phyloP scores from a whole-genome alignment of 2,888 invertebrate genomes.

The Antheraea yamamai region DNA sequence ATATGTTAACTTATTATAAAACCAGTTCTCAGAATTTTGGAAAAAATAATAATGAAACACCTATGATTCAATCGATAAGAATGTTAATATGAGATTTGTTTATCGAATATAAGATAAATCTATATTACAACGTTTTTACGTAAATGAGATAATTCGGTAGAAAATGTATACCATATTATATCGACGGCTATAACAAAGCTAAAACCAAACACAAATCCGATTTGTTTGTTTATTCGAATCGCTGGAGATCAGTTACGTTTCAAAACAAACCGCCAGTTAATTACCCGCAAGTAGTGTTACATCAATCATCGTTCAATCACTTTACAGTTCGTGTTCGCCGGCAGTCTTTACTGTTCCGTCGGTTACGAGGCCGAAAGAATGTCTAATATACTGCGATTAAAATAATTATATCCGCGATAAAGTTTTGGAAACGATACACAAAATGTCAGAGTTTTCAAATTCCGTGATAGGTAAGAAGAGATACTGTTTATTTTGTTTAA shows the following conservation, averaged over 20 bases:
- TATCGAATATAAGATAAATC: not conserved
- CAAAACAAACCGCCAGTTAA: conserved; percentile 10
- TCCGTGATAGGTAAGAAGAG: not conserved
- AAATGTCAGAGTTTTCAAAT: not conserved
- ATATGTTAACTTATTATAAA: too few species aligned
- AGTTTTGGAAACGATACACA: not conserved
- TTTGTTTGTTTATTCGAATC: conserved; percentile 1
- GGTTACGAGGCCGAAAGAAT: conserved; percentile 5
- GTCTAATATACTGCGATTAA: not conserved
- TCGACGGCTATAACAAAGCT: not conserved
- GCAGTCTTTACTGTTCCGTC: conserved; percentile 2
- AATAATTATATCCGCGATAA: conserved; percentile 9
- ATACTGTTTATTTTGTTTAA: not conserved
- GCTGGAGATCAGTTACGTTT: not conserved
- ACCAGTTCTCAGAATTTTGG: too few species aligned
- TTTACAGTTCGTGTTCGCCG: not conserved
- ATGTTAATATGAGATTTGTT: too few species aligned
- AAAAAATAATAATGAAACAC: too few species aligned
- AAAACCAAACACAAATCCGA: not conserved
- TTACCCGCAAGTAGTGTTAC: conserved; percentile 6
- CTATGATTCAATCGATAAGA: too few species aligned
- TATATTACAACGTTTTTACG: not conserved
- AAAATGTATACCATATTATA: not conserved
- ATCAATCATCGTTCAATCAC: conserved; percentile 14
- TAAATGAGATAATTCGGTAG: not conserved